A percentile compares a stretch with the other conserved stretches of the same genome.
Conservation (phyloP, 2,797 vertebrate species). For the Alca torda region DNA sequence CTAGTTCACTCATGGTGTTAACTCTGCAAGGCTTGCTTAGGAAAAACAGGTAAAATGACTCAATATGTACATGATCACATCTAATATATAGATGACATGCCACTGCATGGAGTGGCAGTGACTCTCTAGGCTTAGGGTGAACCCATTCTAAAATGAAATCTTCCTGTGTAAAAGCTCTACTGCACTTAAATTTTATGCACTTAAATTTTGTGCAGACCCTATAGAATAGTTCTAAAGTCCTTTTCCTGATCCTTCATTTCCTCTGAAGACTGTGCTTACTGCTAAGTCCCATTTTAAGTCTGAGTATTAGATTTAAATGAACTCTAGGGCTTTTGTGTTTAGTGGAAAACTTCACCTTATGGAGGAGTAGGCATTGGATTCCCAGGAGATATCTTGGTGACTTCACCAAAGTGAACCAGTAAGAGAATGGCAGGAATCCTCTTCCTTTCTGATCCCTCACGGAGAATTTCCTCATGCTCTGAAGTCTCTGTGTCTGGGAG, state of each 20-base stretch:
- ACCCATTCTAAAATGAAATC: not conserved
- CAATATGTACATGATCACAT: rapidly evolving
- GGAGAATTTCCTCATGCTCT: not conserved
- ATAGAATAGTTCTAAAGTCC: not conserved
- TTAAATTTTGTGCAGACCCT: not conserved
- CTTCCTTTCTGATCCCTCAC: not conserved
- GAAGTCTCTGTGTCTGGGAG: not conserved
- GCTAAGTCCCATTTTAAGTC: not conserved
- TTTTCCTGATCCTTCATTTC: not conserved
- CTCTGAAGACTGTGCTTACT: not conserved
- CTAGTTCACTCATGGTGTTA: not conserved
- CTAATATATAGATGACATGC: too few relatives aligned
- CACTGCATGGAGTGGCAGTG: not conserved
- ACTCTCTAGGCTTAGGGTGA: not conserved
- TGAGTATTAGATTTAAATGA: not conserved
- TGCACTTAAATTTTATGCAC: not conserved
- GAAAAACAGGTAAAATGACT: not conserved
- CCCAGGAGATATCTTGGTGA: not conserved
- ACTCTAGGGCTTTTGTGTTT: not conserved
- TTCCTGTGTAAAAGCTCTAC: not conserved
- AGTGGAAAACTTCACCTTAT: not conserved
- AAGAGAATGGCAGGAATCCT: not conserved
- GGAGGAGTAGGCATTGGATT: not conserved
- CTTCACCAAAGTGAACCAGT: not conserved
- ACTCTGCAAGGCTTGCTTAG: not conserved